These are phyloP conservation scores for Cydia fagiglandana DNA, from an alignment of 1,140 invertebrate species.

Conservation along the genomic window DNA sequence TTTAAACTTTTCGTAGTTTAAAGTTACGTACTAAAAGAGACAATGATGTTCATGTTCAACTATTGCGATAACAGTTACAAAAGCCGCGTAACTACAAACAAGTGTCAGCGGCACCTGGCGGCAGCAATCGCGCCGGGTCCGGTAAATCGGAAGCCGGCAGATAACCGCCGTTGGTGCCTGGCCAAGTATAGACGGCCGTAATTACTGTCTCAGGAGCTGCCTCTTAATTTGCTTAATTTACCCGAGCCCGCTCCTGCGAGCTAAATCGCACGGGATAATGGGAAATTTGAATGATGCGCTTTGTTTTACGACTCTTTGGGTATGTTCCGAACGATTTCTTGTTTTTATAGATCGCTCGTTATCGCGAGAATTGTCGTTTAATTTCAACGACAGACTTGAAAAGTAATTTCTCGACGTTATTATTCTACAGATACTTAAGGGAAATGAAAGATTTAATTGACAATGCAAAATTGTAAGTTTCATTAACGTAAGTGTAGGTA, in stretches of 20 bases:
- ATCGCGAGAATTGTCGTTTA: slow-evolving; percentile 3
- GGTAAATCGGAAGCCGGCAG: slow-evolving; percentile 38
- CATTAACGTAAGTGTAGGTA: background rate
- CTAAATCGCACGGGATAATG: slow-evolving; percentile 71
- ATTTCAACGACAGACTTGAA: background rate
- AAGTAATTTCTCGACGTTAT: background rate
- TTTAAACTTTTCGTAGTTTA: too few species aligned
- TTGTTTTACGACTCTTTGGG: slow-evolving; percentile 62
- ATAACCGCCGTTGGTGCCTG: slow-evolving; percentile 55
- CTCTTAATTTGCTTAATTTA: slow-evolving; percentile 76
- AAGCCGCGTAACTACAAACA: background rate
- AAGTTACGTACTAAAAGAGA: too few species aligned
- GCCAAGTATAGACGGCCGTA: slow-evolving; percentile 66
- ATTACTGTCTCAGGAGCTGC: slow-evolving; percentile 67
- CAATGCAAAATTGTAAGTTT: background rate
- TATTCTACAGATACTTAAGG: background rate
- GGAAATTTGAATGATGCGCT: slow-evolving; percentile 67
- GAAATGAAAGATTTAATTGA: background rate
- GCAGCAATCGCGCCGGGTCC: background rate
- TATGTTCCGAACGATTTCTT: slow-evolving; percentile 53
- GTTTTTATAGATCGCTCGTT: slow-evolving; percentile 31
- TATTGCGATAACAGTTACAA: background rate
- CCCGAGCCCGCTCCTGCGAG: slow-evolving; percentile 56
- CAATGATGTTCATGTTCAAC: too few species aligned
- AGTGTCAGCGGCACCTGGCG: slow-evolving; percentile 5